A percentile compares a stretch with the other conserved stretches of the same genome.
Conservation (phyloP, 2,113 vertebrate species). For the Sardina pilchardus region DNA sequence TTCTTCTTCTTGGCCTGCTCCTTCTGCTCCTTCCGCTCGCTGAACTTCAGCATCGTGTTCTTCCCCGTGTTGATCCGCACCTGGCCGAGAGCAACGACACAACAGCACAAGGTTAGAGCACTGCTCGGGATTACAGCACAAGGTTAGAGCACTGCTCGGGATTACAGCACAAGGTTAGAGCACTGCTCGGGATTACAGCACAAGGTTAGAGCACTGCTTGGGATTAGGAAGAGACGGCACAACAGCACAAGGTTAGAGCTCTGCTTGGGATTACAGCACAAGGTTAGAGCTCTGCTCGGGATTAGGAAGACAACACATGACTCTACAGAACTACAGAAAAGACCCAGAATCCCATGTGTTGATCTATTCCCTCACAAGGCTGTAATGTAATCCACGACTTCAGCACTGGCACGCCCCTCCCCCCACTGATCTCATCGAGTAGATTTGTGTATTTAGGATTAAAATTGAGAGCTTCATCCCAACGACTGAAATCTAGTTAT, state of each 20-base stretch:
- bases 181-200: no score
- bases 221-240: background rate
- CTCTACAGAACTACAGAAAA: background rate
- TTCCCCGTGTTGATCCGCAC: slow-evolving; percentile 97
- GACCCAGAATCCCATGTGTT: background rate
- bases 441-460: background rate
- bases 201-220: background rate
- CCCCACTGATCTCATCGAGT: background rate
- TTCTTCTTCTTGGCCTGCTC: slow-evolving; percentile 90
- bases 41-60: slow-evolving; percentile 96
- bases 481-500: background rate
- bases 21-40: slow-evolving; percentile 85
- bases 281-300: background rate
- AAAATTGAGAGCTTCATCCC: background rate
- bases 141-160: no score
- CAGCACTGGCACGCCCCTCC: background rate
- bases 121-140: background rate
- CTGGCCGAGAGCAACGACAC: slow-evolving; percentile 59
- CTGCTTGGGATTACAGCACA: no score
- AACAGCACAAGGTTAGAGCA: background rate
- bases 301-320: background rate
- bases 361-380: background rate
- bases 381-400: background rate
- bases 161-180: no score
- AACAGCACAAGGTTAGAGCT: no score